Evolutionary conservation across 2,797 vertebrate species (phyloP).

Genomic region (Lithobates sylvaticus): DNA sequence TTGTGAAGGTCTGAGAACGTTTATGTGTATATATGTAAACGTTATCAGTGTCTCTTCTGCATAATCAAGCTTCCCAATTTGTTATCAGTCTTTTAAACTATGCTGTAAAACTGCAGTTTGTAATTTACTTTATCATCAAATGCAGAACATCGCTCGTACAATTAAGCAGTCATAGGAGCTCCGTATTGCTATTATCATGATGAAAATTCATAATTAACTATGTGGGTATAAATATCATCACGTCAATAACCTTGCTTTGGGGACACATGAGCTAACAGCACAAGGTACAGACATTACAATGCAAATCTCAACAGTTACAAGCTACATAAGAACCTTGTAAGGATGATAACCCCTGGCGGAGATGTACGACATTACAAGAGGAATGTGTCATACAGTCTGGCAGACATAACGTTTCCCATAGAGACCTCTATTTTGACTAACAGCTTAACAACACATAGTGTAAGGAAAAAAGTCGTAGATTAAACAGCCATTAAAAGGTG

Average conservation of each 20-base stretch:
- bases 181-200: conserved; percentile 85
- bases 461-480: conserved; percentile 33
- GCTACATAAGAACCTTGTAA: conserved; percentile 60
- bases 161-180: conserved; percentile 20
- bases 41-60: neutral
- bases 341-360: conserved; percentile 60
- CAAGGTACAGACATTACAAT: conserved; percentile 62
- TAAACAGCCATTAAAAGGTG: conserved; percentile 44
- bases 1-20: too few species aligned
- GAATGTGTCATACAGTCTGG: conserved; percentile 53
- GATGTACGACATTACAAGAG: conserved; percentile 27
- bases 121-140: neutral
- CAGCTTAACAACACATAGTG: conserved; percentile 39
- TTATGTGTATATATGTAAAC: neutral
- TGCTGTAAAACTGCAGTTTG: neutral
- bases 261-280: conserved; percentile 65
- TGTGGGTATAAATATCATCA: conserved; percentile 83
- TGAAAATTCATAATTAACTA: conserved; percentile 83
- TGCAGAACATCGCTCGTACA: neutral
- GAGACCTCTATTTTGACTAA: conserved; percentile 52
- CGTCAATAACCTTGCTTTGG: conserved; percentile 74
- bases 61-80: neutral
- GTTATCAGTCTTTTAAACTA: neutral
- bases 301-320: conserved; percentile 66
- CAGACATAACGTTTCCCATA: conserved; percentile 51